Base-by-base conservation (phyloP, 1,140 invertebrate genomes). In the Drosophila cardini region DNA sequence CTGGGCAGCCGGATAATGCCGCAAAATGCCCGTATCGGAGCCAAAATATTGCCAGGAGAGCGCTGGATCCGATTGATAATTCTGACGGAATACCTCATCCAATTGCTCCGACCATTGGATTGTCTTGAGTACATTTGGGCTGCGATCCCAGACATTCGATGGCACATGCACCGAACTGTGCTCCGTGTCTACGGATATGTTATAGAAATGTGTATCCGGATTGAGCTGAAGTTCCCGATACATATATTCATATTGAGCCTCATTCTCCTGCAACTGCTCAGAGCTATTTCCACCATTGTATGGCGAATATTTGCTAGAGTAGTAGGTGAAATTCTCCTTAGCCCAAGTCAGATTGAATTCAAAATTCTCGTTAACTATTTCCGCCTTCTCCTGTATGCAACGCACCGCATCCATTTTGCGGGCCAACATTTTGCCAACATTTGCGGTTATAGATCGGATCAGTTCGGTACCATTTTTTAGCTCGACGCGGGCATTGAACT, bases 21-120 rank as follows among this genome's bases (percentile, higher is more conserved):
- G 93, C 71, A 99, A 93, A 78, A 99, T 96, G n/a, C 98, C 98
- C 2, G 95, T 95, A 36, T 96, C 95, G 76, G 97, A 98, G 9
- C 98, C 97, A 92, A 99, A 99, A 92, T 98, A 99, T 93, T 99
- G 98, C 97, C 97, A 99, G 0, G 96, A 95, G 6, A 99, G 93
- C 0, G 97, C 96, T 2, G 96, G 96, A 94, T 99, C 97, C 2
- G 95, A 94, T 53, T 95, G 94, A 79, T 96, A 96, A 92, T 99
- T 99, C 78, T 96, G 94, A 67, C 93, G 94, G 91, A 99, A 99
- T 0, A 96, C 94, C 26, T 96, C 93, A 91, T 98, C 97, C 30
- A 99, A 93, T 4, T 93, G 92, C 90, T 96, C 96, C 0, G 97
- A 97, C 98, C 98, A 99, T 83, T 95, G 93, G 53, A 99, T 97